Evolutionary conservation across 2,113 vertebrate genomes (phyloP).

Genomic region (Notothenia coriiceps): DNA sequence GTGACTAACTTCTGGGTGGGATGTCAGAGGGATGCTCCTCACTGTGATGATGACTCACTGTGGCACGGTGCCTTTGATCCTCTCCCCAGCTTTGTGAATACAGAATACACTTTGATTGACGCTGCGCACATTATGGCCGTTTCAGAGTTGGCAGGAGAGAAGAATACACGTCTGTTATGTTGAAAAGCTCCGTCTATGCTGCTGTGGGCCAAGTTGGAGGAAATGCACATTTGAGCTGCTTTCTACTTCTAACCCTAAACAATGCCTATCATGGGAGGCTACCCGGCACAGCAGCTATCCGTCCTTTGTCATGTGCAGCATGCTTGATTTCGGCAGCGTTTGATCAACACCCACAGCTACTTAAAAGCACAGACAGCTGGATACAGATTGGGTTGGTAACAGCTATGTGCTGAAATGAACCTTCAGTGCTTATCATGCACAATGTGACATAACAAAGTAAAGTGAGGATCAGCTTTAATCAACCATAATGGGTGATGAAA

Average conservation of each 20-base stretch:
- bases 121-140: constrained; percentile 62
- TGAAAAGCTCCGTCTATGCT: constrained; percentile 62
- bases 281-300: constrained; percentile 31
- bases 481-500: constrained; percentile 61
- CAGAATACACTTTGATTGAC: constrained; percentile 78
- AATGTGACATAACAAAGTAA: constrained; percentile 49
- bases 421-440: constrained; percentile 40
- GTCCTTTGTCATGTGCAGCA: constrained; percentile 49
- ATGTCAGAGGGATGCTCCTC: constrained; percentile 64
- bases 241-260: constrained; percentile 58
- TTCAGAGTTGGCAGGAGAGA: constrained; percentile 71
- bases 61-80: constrained; percentile 72
- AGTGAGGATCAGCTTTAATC: constrained; percentile 61
- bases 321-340: constrained; percentile 52
- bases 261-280: constrained; percentile 35
- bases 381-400: constrained; percentile 56
- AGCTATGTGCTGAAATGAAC: constrained; percentile 47
- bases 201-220: constrained; percentile 56
- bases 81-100: constrained; percentile 74
- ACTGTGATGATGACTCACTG: constrained; percentile 70
- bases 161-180: constrained; percentile 64
- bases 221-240: constrained; percentile 53
- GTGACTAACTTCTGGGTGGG: constrained; percentile 63
- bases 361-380: constrained; percentile 46
- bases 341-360: constrained; percentile 63